Conservation (phyloP, 2,113 vertebrate species). For the Xiphorhynchus elegans region DNA sequence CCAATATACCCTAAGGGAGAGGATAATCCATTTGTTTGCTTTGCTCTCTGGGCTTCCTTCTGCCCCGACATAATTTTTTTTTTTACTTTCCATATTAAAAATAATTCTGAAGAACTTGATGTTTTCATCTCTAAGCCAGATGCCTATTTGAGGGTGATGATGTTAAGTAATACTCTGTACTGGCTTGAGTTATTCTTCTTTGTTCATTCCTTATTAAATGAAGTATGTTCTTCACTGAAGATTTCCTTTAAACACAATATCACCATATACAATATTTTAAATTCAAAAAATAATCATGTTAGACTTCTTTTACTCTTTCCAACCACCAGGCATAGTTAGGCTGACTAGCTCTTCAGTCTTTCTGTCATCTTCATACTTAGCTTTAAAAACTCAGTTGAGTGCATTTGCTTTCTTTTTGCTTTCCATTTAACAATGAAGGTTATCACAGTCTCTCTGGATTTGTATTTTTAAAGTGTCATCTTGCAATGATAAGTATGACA, state of each 20-base stretch:
- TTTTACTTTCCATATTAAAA: neutral
- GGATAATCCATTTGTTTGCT: neutral
- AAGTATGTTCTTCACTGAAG: neutral
- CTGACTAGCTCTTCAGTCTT: conserved; percentile 23
- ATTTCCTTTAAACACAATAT: neutral
- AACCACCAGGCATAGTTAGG: neutral
- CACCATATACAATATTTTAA: neutral
- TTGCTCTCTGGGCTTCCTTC: neutral
- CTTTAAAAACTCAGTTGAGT: conserved; percentile 3
- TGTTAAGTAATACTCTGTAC: neutral
- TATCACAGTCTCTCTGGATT: neutral
- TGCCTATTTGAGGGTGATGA: neutral
- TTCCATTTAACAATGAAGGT: conserved; percentile 46
- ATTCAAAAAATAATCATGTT: neutral
- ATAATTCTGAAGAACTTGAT: neutral
- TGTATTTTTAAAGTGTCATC: conserved; percentile 28
- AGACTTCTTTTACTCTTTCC: neutral
- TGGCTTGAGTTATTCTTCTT: neutral
- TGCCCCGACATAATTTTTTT: neutral
- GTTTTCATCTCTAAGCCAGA: neutral
- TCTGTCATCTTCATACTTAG: neutral
- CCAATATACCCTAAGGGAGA: neutral
- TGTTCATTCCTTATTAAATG: neutral
- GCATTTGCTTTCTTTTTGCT: neutral
- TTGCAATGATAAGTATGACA: conserved; percentile 24